A percentile compares a stretch with the other conserved stretches of the same genome.
Conservation (phyloP, 2,797 vertebrate species). For the Caiman crocodilus region DNA sequence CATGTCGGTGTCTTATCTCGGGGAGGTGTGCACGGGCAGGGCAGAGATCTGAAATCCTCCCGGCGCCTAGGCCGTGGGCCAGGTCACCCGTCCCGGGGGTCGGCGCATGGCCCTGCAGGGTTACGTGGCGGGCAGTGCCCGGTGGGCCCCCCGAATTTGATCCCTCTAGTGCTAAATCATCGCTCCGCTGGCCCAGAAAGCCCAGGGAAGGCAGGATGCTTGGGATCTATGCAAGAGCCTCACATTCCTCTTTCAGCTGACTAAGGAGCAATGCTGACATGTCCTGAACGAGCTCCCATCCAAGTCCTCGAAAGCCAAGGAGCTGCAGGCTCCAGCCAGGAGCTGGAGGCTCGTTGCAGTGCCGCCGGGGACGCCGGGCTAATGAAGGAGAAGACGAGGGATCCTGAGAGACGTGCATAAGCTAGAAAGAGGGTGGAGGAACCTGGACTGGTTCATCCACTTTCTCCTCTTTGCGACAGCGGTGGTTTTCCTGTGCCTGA, state of each 20-base stretch:
- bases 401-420: neutral
- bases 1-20: neutral
- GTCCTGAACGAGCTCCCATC: rapidly evolving
- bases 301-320: neutral
- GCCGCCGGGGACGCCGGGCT: neutral
- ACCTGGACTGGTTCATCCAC: neutral
- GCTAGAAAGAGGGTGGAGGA: neutral
- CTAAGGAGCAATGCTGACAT: neutral
- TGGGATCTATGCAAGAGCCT: neutral
- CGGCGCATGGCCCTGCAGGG: neutral
- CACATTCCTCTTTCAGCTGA: neutral
- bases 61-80: neutral
- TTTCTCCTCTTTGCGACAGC: neutral
- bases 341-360: neutral
- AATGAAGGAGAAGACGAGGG: neutral
- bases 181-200: neutral
- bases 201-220: too few relatives aligned
- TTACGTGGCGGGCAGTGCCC: neutral
- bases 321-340: neutral
- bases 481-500: neutral
- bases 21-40: conserved; percentile 56
- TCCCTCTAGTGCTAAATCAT: neutral
- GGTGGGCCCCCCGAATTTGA: neutral
- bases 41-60: conserved; percentile 47
- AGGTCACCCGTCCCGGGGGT: neutral